A percentile compares a stretch with the other conserved stretches of the same genome.
These are phyloP conservation scores for Hemichromis elongatus DNA, from an alignment of 2,113 vertebrate genomes.

Conservation along the genomic window DNA sequence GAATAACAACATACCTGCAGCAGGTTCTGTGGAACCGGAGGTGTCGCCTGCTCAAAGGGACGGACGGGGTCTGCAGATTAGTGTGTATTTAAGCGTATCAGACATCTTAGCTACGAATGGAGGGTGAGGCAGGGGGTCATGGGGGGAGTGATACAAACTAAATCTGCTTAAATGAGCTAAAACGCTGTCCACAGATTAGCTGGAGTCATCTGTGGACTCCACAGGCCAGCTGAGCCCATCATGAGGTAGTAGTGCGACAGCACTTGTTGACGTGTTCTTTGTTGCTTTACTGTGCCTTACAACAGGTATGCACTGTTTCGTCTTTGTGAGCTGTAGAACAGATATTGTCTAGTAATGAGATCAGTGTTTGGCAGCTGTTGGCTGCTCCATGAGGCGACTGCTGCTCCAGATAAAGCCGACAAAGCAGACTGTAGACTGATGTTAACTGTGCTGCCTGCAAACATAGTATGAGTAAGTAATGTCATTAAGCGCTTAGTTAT, in stretches of 20 bases:
- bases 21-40: not conserved
- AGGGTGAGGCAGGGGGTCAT: not conserved
- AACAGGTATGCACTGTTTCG: not conserved
- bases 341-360: not conserved
- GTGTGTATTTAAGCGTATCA: slow-evolving; percentile 27
- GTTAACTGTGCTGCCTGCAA: not conserved
- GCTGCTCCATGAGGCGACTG: not conserved
- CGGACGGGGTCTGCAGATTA: not conserved
- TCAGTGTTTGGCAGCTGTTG: not conserved
- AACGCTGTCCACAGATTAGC: not conserved
- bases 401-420: not conserved
- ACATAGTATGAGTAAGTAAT: not conserved
- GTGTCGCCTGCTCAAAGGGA: not conserved
- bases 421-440: not conserved
- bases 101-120: slow-evolving; percentile 26
- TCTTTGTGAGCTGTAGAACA: not conserved
- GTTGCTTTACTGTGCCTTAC: not conserved
- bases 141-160: slow-evolving; percentile 8
- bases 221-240: not conserved
- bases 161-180: slow-evolving; percentile 21
- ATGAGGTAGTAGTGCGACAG: not conserved
- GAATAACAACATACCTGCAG: not conserved
- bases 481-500: not conserved
- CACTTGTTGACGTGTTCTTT: not conserved
- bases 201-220: not conserved